Conservation (phyloP, 2,888 invertebrate species). For the Melanotus villosus region DNA sequence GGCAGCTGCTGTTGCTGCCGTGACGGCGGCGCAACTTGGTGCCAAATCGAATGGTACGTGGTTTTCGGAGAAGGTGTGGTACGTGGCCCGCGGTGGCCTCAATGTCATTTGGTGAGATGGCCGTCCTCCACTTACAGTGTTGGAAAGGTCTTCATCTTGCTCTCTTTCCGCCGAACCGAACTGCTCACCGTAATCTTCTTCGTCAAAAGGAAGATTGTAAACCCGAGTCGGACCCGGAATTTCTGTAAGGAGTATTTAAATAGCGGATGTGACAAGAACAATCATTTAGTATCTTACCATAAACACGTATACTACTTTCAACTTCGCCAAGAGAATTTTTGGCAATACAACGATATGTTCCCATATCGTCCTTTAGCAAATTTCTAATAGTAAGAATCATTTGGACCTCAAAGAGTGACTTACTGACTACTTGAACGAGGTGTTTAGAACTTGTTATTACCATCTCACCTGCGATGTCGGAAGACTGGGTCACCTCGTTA, state of each 20-base stretch:
- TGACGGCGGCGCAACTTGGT: constrained; percentile 46
- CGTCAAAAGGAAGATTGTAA: constrained; percentile 69
- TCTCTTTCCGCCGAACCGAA: constrained; percentile 80
- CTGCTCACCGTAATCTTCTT: constrained; percentile 75
- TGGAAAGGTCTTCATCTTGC: constrained; percentile 73
- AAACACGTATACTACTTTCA: constrained; percentile 88
- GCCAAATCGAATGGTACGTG: constrained; percentile 58
- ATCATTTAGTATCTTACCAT: constrained; percentile 75
- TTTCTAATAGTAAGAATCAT: constrained; percentile 85
- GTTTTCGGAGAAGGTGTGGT: constrained; percentile 55
- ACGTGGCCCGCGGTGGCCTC: constrained; percentile 46
- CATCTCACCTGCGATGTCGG: constrained; percentile 79
- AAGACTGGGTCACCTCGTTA: constrained; percentile 13
- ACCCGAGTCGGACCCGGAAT: constrained; percentile 80
- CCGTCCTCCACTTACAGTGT: constrained; percentile 58
- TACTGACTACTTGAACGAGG: constrained; percentile 79
- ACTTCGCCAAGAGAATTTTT: constrained; percentile 91
- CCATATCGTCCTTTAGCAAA: constrained; percentile 82
- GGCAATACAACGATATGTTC: constrained; percentile 88
- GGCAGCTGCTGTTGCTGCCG: constrained; percentile 36
- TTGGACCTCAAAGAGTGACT: constrained; percentile 85
- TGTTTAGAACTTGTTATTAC: constrained; percentile 86
- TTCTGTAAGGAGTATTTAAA: constrained; percentile 69
- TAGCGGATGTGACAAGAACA: constrained; percentile 26
- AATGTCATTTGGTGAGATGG: constrained; percentile 45